Evolutionary conservation across 2,888 invertebrate genomes (phyloP), one percentile per base, ranked within the genome.

Genomic region (Pristionchus mayeri): DNA sequence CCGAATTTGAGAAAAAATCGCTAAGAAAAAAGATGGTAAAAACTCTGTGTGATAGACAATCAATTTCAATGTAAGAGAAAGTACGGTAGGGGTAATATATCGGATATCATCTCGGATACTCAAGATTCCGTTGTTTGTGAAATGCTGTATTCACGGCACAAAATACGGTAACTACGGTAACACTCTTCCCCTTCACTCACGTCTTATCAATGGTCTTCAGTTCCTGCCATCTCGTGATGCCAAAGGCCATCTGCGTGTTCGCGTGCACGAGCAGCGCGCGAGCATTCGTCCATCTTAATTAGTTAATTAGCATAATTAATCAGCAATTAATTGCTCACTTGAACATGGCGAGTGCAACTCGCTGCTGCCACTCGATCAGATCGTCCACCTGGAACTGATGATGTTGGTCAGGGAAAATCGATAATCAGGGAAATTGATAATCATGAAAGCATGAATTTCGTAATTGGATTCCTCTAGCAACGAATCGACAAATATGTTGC

Each of bases 321-420:
- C 24, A 30, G 40, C 24, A 50, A 30, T 16, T 3, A 54, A 27
- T 50, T 27, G 6, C n/a, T 34, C 24, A 48, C 89, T 94, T 94
- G 92, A 94, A 94, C 88, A 94, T 93, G 27, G 94, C 94, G 86
- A 94, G 92, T 11, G 93, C 92, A 21, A 95, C 93, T 52, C 94
- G 89, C 88, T 94, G 93, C 87, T 94, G 93, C 91, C 93, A 93
- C 84, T 94, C 94, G 85, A 93, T 90, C 76, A 94, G 89, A 50
- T 93, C 91, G 88, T 94, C 94, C 75, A 94, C 91, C 88, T 88
- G 57, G 24, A 86, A 67, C 37, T 54, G 1, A 2, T 16, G 6
- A 13, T 18, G 1, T 9, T 60, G 9, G 11, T 27, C 13, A 3
- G 3, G 24, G n/a, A 30, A 30, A 9, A 60, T 6, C 1, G 7